Evolutionary conservation across 1,140 invertebrate genomes (phyloP), one percentile per base, ranked within the genome.

Genomic region (Drosophila takahashii): DNA sequence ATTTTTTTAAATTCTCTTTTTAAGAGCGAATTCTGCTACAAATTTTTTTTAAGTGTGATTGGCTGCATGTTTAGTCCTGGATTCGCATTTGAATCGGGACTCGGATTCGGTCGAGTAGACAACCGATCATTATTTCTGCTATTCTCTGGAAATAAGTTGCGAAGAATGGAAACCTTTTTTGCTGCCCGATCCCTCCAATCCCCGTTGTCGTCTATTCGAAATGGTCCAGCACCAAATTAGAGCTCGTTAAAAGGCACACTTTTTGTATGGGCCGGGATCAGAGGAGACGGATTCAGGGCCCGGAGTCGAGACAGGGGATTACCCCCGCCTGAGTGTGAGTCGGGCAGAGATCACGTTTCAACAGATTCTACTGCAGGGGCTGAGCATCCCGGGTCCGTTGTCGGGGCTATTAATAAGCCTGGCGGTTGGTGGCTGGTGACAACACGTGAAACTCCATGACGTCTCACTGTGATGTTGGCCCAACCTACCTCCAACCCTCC

Each of bases 361-460:
- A 89, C 84, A 89, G 79, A 70, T 77, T 80, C 80, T 89, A 84
- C 84, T 77, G 84, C 65, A 67, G 65, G 60, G 71, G 59, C 69
- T 36, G 54, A 22, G 45, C 37, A 50, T 59, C 32, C 66, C 52
- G 11, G 54, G 44, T 18, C 32, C 29, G 67, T 60, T 72, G 51
- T 78, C 64, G 57, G 72, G 50, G 56, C 71, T 70, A 89, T 77
- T 90, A 86, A 87, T 84, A 86, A 65, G 79, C 77, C 84, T 87
- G 84, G 84, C 65, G 84, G 79, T 87, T 90, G 86, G 87, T 90
- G 87, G 79, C 87, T 87, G 87, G 87, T 90, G 87, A 90, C 87
- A 90, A 90, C 87, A 86, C 81, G 87, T 90, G 79, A 87, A 90
- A 83, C 87, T 84, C 77, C 81, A 90, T 90, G 87, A 90, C 81